Conservation (phyloP, 2,113 vertebrate genomes). For the Synchiropus splendidus region DNA sequence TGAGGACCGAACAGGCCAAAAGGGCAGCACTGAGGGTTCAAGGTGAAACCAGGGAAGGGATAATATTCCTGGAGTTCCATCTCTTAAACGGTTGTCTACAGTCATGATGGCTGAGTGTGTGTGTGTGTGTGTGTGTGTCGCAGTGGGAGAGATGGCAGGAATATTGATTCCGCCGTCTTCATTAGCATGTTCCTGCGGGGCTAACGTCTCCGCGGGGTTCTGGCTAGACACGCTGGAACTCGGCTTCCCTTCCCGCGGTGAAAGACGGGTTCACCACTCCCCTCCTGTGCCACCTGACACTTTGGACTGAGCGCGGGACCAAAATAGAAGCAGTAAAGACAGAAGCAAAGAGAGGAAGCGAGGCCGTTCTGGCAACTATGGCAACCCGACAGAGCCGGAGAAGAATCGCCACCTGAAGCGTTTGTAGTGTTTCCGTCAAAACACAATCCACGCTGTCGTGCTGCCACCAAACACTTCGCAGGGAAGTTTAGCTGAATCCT, state of each 20-base stretch:
- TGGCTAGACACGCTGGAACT: constrained; percentile 35
- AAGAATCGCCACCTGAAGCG: constrained; percentile 9
- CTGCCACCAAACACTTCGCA: too few species aligned
- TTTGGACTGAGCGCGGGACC: constrained; percentile 44
- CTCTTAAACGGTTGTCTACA: too few species aligned
- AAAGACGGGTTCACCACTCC: constrained; percentile 36
- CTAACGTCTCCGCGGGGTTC: constrained; percentile 43
- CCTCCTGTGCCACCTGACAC: constrained; percentile 45
- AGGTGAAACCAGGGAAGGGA: background rate
- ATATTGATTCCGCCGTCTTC: constrained; percentile 39
- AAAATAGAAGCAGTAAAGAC: constrained; percentile 53
- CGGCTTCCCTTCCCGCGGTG: constrained; percentile 26
- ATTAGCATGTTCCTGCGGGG: constrained; percentile 56
- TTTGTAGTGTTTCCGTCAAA: background rate
- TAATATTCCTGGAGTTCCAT: too few species aligned
- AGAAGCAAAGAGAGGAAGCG: constrained; percentile 23
- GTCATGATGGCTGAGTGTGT: constrained; percentile 3
- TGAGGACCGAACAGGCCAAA: too few species aligned
- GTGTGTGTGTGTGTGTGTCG: constrained; percentile 15
- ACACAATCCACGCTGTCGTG: too few species aligned
- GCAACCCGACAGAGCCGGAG: constrained; percentile 19
- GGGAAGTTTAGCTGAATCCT: too few species aligned
- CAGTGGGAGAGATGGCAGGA: constrained; percentile 22
- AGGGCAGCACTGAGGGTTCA: too few species aligned
- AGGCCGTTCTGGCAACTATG: constrained; percentile 31